Evolutionary conservation across 1,140 invertebrate species (phyloP).

Genomic region (Bombus terrestris): DNA sequence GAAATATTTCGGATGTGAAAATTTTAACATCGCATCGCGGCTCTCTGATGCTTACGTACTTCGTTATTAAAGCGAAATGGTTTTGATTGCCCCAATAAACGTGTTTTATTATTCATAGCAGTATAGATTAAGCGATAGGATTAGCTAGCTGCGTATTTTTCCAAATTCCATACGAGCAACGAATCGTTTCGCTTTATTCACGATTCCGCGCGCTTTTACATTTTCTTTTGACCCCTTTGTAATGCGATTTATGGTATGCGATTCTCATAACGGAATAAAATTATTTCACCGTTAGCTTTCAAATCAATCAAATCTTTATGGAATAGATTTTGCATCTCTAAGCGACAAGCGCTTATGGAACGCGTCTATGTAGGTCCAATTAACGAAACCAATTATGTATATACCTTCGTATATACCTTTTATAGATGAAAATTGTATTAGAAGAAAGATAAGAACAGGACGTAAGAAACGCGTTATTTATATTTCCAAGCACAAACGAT

Average conservation of each 20-base stretch:
- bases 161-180: conserved; percentile 18
- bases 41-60: neutral
- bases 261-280: neutral
- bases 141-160: conserved; percentile 8
- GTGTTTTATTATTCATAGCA: neutral
- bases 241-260: neutral
- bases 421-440: neutral
- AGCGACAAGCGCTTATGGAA: neutral
- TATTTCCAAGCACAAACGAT: neutral
- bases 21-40: neutral
- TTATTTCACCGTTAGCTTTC: neutral
- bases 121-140: neutral
- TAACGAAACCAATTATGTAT: too few species aligned
- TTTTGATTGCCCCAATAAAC: neutral
- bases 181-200: conserved; percentile 8
- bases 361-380: too few species aligned
- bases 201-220: neutral
- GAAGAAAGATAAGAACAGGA: neutral
- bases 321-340: neutral
- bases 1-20: neutral
- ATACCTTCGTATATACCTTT: too few species aligned
- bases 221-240: neutral
- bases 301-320: neutral
- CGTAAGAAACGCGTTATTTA: neutral
- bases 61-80: neutral